phyloP scores from a whole-genome alignment of 2,113 vertebrate species.

The Channa argus region DNA sequence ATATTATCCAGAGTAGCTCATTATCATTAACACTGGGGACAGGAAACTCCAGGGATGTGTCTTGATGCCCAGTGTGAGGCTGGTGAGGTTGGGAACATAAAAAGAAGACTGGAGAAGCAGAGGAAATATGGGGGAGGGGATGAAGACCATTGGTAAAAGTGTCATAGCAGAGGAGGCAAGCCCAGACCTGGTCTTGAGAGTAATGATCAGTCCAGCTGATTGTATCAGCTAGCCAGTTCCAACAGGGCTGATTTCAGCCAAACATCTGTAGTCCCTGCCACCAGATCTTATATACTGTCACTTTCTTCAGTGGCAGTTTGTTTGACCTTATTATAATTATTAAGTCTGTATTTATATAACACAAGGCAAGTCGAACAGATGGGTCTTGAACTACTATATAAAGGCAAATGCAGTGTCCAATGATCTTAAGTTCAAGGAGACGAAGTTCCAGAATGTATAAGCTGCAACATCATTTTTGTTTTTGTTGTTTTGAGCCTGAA shows the following conservation, averaged over 20 bases:
- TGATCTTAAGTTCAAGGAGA: no score
- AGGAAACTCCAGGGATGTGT: slow-evolving; percentile 38
- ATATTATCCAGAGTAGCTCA: slow-evolving; percentile 45
- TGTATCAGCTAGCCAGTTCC: slow-evolving; percentile 66
- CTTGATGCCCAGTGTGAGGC: slow-evolving; percentile 43
- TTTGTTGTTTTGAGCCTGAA: background rate
- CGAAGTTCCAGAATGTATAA: no score
- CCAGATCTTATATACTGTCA: background rate
- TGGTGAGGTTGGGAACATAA: slow-evolving; percentile 55
- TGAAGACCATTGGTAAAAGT: slow-evolving; percentile 65
- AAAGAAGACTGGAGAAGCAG: slow-evolving; percentile 36
- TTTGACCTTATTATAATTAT: background rate
- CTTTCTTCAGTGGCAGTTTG: background rate
- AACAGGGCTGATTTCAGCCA: slow-evolving; percentile 24
- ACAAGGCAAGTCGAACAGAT: no score
- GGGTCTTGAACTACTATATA: no score
- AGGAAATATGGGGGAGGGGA: slow-evolving; percentile 65
- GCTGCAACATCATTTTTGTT: background rate
- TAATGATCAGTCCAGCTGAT: slow-evolving; percentile 79
- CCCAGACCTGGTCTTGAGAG: slow-evolving; percentile 70
- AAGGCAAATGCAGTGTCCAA: no score
- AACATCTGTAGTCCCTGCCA: background rate
- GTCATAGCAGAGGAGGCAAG: slow-evolving; percentile 76
- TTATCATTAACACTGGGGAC: slow-evolving; percentile 51
- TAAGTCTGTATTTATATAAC: background rate